phyloP scores from a whole-genome alignment of 92 coral and sea anemone genomes.

The Blastomussa wellsi region DNA sequence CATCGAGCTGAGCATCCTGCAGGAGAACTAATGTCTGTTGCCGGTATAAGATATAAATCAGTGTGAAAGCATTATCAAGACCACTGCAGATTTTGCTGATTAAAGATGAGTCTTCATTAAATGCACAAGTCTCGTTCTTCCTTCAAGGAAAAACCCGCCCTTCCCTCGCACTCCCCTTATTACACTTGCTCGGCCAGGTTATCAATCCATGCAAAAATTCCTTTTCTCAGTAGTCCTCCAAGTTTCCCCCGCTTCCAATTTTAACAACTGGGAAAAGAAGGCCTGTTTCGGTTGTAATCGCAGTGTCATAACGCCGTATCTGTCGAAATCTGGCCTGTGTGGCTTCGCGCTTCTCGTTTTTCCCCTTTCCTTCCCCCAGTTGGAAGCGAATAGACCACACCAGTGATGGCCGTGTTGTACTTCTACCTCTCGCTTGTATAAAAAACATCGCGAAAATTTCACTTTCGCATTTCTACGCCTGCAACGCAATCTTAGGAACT shows the following conservation, averaged over 20 bases:
- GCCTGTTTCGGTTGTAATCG: not conserved
- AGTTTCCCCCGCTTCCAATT: too few relatives aligned
- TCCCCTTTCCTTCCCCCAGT: too few relatives aligned
- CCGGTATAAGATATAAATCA: not conserved
- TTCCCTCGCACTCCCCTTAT: not conserved
- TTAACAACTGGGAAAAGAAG: not conserved
- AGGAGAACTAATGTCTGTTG: not conserved
- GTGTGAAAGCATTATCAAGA: not conserved
- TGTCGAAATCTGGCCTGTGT: too few relatives aligned
- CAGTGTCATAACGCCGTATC: too few relatives aligned
- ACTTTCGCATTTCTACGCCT: too few relatives aligned
- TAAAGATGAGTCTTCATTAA: not conserved
- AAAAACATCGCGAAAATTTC: too few relatives aligned
- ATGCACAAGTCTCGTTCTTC: not conserved
- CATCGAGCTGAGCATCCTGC: conserved; percentile 28
- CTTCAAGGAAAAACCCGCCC: not conserved
- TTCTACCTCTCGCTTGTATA: too few relatives aligned
- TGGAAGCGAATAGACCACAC: too few relatives aligned
- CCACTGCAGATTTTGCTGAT: not conserved
- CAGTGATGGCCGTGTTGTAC: too few relatives aligned
- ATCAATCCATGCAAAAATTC: not conserved
- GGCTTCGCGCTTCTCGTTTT: too few relatives aligned
- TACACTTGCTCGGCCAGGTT: too few relatives aligned
- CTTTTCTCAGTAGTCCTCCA: not conserved
- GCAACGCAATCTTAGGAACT: too few relatives aligned